Conservation (phyloP, 2,113 vertebrate species). For the Spheniscus mendiculus region DNA sequence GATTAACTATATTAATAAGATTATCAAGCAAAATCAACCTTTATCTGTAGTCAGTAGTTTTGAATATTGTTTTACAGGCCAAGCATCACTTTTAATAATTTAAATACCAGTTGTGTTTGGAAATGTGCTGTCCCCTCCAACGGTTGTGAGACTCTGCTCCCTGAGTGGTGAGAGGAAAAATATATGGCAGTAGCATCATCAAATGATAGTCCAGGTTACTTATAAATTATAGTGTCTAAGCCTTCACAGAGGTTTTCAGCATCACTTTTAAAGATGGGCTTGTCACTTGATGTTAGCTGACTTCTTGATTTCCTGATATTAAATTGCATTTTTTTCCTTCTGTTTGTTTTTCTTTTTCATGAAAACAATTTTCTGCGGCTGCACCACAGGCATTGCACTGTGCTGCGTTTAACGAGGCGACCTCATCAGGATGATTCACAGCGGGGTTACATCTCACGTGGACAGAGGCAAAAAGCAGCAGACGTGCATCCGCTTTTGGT, state of each 20-base stretch:
- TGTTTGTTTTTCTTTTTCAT: background rate
- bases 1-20: background rate
- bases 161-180: background rate
- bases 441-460: fast-evolving
- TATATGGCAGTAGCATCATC: background rate
- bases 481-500: background rate
- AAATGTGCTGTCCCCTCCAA: background rate
- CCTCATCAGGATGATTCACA: fast-evolving
- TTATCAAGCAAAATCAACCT: background rate
- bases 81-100: background rate
- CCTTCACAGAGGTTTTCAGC: background rate
- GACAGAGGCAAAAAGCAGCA: background rate
- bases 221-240: background rate
- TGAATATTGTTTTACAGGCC: background rate
- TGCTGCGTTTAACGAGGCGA: fast-evolving
- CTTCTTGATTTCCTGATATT: background rate
- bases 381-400: fast-evolving
- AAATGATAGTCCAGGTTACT: background rate
- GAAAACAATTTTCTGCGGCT: background rate
- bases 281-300: background rate
- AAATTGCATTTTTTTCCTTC: background rate
- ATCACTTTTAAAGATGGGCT: background rate
- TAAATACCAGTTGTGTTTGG: background rate
- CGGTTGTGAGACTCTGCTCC: background rate
- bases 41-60: background rate